Percentiles rank a stretch among this genome's conserved stretches.
Evolutionary conservation across 1,140 invertebrate genomes (phyloP).

Genomic region (Lucilia sericata): DNA sequence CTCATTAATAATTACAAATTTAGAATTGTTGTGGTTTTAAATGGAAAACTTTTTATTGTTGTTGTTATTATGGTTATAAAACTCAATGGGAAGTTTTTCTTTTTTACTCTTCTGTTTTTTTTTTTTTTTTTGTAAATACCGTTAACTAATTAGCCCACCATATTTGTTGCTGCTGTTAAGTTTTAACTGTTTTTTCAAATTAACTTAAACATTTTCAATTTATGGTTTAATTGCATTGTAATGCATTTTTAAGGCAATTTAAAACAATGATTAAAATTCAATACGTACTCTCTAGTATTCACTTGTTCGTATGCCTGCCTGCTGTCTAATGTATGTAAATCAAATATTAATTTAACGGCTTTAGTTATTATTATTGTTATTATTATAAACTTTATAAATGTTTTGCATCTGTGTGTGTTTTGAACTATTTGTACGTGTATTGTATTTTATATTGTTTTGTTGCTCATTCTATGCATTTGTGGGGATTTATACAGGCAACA

Average conservation of each 20-base stretch:
- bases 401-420: no score
- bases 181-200: background rate
- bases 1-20: background rate
- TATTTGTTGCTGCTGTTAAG: background rate
- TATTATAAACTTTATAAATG: no score
- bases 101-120: no score
- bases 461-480: no score
- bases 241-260: background rate
- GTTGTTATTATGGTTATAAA: no score
- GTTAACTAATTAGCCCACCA: background rate
- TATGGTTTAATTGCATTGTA: background rate
- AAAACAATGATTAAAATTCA: background rate
- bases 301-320: no score
- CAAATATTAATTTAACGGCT: conserved; percentile 7
- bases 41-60: no score
- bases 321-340: background rate
- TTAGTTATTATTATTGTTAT: background rate
- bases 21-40: background rate
- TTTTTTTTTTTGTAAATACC: background rate
- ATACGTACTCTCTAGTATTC: background rate
- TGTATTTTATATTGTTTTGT: no score
- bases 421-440: no score
- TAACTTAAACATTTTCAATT: background rate
- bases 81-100: no score
- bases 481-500: no score